Conservation (phyloP, 2,797 vertebrate species). For the Otolemur crassicaudatus region DNA sequence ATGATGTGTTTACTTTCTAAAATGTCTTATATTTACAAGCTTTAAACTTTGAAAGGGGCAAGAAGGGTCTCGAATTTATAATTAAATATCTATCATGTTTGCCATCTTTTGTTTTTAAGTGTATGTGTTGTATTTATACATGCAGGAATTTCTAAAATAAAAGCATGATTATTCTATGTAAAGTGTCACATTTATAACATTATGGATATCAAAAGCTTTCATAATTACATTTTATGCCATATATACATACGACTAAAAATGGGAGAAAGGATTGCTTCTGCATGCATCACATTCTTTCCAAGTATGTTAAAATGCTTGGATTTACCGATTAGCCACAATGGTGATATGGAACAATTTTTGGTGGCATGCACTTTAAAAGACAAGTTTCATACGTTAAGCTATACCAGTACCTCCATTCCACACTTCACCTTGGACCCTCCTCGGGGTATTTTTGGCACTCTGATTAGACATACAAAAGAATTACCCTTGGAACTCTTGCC, state of each 20-base stretch:
- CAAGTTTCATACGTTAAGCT: constrained; percentile 23
- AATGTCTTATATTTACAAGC: constrained; percentile 40
- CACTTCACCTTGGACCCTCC: constrained; percentile 45
- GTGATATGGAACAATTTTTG: constrained; percentile 20
- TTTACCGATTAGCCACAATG: constrained; percentile 44
- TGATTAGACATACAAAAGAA: constrained; percentile 58
- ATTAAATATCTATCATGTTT: constrained; percentile 45
- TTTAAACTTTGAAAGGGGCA: constrained; percentile 41
- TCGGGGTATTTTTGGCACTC: constrained; percentile 26
- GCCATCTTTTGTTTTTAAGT: constrained; percentile 63
- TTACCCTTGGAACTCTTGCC: constrained; percentile 20
- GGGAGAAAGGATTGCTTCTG: constrained; percentile 6
- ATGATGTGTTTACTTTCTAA: background rate
- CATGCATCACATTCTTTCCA: constrained; percentile 52
- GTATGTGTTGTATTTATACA: constrained; percentile 22
- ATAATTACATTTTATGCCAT: constrained; percentile 59
- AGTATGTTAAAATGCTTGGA: constrained; percentile 58
- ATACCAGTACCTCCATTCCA: background rate
- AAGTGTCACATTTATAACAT: constrained; percentile 50
- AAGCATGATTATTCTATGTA: constrained; percentile 50
- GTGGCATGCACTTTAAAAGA: constrained; percentile 42
- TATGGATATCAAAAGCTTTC: constrained; percentile 24
- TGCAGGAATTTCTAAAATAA: constrained; percentile 50
- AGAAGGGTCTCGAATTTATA: constrained; percentile 28
- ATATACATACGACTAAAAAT: background rate